A percentile compares a stretch with the other conserved stretches of the same genome.
Conservation (phyloP, 2,113 vertebrate species). For the Tamias sibiricus region DNA sequence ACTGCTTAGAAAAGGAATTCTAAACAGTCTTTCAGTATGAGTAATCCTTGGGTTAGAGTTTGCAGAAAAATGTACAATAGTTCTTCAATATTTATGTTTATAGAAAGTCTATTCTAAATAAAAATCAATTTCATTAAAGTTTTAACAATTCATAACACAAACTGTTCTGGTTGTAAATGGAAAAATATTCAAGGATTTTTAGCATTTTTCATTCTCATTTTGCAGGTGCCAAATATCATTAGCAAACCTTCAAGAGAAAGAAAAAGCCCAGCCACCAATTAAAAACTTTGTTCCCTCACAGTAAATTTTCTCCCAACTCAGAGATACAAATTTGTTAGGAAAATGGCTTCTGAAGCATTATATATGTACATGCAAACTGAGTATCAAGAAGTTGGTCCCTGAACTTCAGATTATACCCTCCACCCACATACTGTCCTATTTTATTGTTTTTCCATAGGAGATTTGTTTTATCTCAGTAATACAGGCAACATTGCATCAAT, state of each 20-base stretch:
- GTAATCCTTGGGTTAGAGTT: conserved; percentile 8
- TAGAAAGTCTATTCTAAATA: conserved; percentile 19
- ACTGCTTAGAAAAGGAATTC: conserved; percentile 4
- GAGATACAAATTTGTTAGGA: not conserved
- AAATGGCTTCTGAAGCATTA: not conserved
- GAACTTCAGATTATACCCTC: not conserved
- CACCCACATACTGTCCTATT: not conserved
- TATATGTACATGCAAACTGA: not conserved
- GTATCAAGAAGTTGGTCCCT: not conserved
- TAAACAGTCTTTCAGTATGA: not conserved
- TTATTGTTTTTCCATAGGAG: not conserved
- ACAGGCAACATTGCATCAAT: not conserved
- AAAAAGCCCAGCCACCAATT: not conserved
- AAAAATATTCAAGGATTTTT: not conserved
- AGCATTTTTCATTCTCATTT: not conserved
- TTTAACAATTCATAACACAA: not conserved
- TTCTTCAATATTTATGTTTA: conserved; percentile 22
- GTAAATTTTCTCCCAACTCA: not conserved
- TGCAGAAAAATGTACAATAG: not conserved
- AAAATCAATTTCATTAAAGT: not conserved
- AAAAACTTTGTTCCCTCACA: not conserved
- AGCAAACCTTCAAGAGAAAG: not conserved
- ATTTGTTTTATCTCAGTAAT: not conserved
- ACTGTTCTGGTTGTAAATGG: not conserved
- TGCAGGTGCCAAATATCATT: conserved; percentile 1